Evolutionary conservation across 2,888 invertebrate genomes (phyloP), one percentile per base, ranked within the genome.

Genomic region (Asteroscopus sphinx): DNA sequence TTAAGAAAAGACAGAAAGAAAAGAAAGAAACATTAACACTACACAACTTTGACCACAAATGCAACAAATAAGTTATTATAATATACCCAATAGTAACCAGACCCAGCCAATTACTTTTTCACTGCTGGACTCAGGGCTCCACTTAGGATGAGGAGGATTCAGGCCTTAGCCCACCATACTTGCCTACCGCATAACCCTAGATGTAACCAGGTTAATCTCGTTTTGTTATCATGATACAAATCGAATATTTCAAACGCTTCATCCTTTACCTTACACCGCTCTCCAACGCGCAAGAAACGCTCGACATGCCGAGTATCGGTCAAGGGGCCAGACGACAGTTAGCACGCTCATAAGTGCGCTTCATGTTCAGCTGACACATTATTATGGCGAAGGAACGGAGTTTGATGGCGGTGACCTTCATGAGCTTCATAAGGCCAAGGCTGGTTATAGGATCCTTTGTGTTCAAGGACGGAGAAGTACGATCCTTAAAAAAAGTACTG

Each of bases 271-370:
- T 77, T 71, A 25, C 1, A 32, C 66, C 63, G 39, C 42, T n/a
- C 32, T 55, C 42, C 39, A 36, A 42, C 59, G 57, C 56, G 56
- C 74, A 76, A 82, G 77, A 79, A 79, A 74, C 64, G 70, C 54
- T 58, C 76, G 75, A 73, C 76, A 64, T 68, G 68, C 67, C 66
- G 66, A 73, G 76, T 80, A 58, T 81, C 81, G 83, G 84, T 84
- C 83, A 83, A 80, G 78, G 54, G 82, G 80, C 67, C 82, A 73
- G 61, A 61, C 64, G 81, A 83, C 83, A 81, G 81, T 82, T 81
- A 81, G 48, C 60, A 60, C 45, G 51, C 65, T 61, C 73, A 63
- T 65, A 56, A 68, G 68, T 60, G 37, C 53, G 53, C 57, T 68
- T 68, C 49, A 70, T 65, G 60, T 53, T 47, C 52, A 64, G 41